Percentiles rank a stretch among this genome's conserved stretches.
phyloP scores from a whole-genome alignment of 2,888 invertebrate genomes.

The Polymixis flavicincta region DNA sequence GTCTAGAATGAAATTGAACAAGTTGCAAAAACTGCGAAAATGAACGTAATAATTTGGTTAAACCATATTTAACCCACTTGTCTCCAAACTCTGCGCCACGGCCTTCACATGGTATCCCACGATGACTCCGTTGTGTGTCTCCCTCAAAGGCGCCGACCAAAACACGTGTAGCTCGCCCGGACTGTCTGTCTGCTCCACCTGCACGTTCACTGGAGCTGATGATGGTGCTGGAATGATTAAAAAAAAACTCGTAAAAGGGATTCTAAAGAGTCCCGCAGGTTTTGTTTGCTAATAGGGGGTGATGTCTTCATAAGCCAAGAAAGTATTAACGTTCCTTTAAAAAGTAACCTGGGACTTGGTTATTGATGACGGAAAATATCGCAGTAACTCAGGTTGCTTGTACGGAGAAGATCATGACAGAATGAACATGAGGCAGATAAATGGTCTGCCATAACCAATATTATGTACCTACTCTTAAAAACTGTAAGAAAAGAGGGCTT shows the following conservation, averaged over 20 bases:
- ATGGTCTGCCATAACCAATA: background rate
- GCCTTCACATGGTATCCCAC: conserved; percentile 86
- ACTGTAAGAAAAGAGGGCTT: background rate
- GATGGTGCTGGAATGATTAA: conserved; percentile 78
- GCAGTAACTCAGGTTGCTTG: too few species aligned
- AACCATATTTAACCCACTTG: conserved; percentile 68
- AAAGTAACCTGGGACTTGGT: too few species aligned
- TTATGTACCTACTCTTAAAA: background rate
- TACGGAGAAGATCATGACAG: background rate
- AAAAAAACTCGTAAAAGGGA: too few species aligned
- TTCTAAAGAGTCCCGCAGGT: too few species aligned
- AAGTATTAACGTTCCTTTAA: too few species aligned
- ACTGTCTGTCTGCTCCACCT: conserved; percentile 83
- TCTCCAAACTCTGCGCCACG: conserved; percentile 80
- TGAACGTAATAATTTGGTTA: background rate
- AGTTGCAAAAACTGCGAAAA: background rate
- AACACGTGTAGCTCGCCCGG: conserved; percentile 85
- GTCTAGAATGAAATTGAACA: background rate
- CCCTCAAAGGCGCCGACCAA: conserved; percentile 84
- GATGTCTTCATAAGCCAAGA: too few species aligned
- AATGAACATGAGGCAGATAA: background rate
- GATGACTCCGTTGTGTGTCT: conserved; percentile 83
- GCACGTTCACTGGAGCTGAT: conserved; percentile 82
- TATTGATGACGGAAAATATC: too few species aligned
- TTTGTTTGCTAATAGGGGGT: too few species aligned